phyloP scores from a whole-genome alignment of 1,140 invertebrate species.

The Drosophila sulfurigaster region DNA sequence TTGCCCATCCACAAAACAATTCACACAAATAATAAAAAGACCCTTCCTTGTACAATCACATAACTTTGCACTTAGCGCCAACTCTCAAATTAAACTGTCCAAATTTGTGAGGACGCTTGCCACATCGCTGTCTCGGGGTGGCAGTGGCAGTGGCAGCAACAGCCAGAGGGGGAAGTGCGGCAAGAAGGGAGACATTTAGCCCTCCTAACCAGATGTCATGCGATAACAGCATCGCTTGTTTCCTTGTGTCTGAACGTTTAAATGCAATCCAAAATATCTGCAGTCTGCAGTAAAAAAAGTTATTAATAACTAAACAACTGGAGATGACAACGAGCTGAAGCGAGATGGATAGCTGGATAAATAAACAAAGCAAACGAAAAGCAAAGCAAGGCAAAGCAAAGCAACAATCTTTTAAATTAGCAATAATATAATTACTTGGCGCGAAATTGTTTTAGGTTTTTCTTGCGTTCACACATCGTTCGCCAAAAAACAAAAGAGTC shows the following conservation, averaged over 20 bases:
- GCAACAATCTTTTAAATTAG: slow-evolving; percentile 68
- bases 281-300: slow-evolving; percentile 17
- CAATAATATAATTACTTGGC: slow-evolving; percentile 82
- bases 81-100: slow-evolving; percentile 79
- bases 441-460: slow-evolving; percentile 78
- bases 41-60: slow-evolving; percentile 69
- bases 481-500: slow-evolving; percentile 54
- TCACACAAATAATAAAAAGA: slow-evolving; percentile 11
- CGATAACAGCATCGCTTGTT: slow-evolving; percentile 58
- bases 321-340: background rate
- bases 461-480: slow-evolving; percentile 71
- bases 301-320: slow-evolving; percentile 34
- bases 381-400: background rate
- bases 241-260: slow-evolving; percentile 46
- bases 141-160: slow-evolving; percentile 9
- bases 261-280: slow-evolving; percentile 22
- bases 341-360: background rate
- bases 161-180: background rate
- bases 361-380: background rate
- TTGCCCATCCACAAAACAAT: background rate
- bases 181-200: slow-evolving; percentile 4
- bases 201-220: slow-evolving; percentile 57
- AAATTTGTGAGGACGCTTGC: slow-evolving; percentile 44
- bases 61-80: slow-evolving; percentile 79
- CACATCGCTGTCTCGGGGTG: slow-evolving; percentile 24